Conservation (phyloP, 2,888 invertebrate genomes). For the Apamea sordens region DNA sequence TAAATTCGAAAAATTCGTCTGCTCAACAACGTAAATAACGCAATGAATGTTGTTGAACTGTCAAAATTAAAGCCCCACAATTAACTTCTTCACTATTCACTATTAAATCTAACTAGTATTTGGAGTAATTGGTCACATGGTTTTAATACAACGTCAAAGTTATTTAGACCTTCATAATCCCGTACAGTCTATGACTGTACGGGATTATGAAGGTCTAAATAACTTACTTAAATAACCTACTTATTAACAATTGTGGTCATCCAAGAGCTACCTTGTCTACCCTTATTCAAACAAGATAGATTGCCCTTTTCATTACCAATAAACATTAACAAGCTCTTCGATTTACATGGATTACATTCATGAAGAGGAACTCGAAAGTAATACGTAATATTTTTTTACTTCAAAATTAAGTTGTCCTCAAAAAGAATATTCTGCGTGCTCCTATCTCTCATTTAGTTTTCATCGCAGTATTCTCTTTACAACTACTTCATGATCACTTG, state of each 20-base stretch:
- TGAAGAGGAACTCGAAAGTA: neutral
- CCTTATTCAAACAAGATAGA: too few relatives aligned
- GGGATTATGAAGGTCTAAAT: neutral
- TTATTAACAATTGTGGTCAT: neutral
- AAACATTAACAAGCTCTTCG: neutral
- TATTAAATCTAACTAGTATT: too few relatives aligned
- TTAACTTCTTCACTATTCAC: too few relatives aligned
- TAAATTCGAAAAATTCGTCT: too few relatives aligned
- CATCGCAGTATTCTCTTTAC: neutral
- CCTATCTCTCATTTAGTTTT: neutral
- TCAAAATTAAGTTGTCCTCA: neutral
- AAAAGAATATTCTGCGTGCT: neutral
- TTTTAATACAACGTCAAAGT: too few relatives aligned
- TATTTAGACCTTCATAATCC: too few relatives aligned
- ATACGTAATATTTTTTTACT: neutral
- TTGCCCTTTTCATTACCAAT: too few relatives aligned
- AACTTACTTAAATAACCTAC: neutral
- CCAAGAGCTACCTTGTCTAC: too few relatives aligned
- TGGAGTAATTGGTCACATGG: too few relatives aligned
- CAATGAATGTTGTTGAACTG: too few relatives aligned
- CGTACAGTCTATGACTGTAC: neutral
- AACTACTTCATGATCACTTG: neutral
- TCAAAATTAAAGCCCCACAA: too few relatives aligned
- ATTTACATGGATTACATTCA: neutral
- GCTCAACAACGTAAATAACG: too few relatives aligned